Conservation (phyloP, 2,888 invertebrate genomes). For the Oscheius onirici region DNA sequence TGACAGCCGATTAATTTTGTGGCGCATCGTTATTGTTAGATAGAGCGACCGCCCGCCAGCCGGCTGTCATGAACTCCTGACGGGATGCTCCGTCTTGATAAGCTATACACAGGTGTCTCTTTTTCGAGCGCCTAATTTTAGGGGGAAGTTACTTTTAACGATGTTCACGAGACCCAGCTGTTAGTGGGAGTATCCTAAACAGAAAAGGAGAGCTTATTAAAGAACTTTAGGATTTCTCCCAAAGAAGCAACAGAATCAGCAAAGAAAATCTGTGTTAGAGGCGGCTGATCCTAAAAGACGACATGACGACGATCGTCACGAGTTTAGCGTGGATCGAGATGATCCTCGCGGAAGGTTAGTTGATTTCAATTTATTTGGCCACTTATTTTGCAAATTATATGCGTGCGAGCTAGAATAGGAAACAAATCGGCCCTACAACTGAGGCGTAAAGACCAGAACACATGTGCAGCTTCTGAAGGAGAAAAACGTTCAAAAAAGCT, state of each 20-base stretch:
- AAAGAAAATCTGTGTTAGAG: conserved; percentile 24
- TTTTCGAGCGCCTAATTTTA: too few relatives aligned
- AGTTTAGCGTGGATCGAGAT: conserved; percentile 1
- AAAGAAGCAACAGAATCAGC: conserved; percentile 26
- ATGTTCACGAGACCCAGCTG: too few relatives aligned
- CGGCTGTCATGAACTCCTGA: conserved; percentile 14
- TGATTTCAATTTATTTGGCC: background rate
- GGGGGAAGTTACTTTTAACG: too few relatives aligned
- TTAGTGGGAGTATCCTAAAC: background rate
- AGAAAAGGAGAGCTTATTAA: too few relatives aligned
- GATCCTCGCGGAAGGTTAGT: conserved; percentile 34
- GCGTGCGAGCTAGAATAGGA: background rate
- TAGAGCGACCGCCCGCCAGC: background rate
- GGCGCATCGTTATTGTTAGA: conserved; percentile 5
- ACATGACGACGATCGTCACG: conserved; percentile 7
- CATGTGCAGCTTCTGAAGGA: too few relatives aligned
- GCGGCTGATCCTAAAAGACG: background rate
- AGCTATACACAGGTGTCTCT: background rate
- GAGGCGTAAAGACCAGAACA: background rate
- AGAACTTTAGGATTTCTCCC: conserved; percentile 17
- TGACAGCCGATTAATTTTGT: background rate
- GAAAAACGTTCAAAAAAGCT: too few relatives aligned
- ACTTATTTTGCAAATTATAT: background rate
- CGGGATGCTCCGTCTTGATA: background rate
- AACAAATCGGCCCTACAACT: background rate